A percentile compares a stretch with the other conserved stretches of the same genome.
Conservation (phyloP, 2,888 invertebrate species). For the Schizotus pectinicornis region DNA sequence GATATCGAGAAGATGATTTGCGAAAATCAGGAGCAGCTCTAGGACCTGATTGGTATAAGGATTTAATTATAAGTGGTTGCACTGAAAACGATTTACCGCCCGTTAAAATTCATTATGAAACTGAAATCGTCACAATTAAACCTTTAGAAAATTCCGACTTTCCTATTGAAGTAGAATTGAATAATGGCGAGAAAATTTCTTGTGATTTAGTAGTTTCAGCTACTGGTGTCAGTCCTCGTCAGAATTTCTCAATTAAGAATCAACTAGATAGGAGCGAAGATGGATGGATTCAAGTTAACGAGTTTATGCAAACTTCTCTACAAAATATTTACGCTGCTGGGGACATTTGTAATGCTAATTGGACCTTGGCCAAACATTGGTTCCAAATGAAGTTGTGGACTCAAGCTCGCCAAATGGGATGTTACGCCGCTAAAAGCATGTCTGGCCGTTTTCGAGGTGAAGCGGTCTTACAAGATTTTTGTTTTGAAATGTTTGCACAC, state of each 20-base stretch:
- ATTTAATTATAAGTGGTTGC: slow-evolving; percentile 66
- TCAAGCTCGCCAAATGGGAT: slow-evolving; percentile 97
- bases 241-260: slow-evolving; percentile 64
- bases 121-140: slow-evolving; percentile 61
- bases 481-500: slow-evolving; percentile 97
- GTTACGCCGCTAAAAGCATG: slow-evolving; percentile 93
- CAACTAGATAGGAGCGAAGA: slow-evolving; percentile 66
- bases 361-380: slow-evolving; percentile 83
- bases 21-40: slow-evolving; percentile 82
- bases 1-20: slow-evolving; percentile 68
- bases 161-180: slow-evolving; percentile 76
- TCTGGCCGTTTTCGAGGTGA: slow-evolving; percentile 66
- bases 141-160: slow-evolving; percentile 60
- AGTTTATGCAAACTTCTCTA: slow-evolving; percentile 82
- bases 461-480: slow-evolving; percentile 84
- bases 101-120: slow-evolving; percentile 67
- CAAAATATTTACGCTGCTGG: slow-evolving; percentile 91
- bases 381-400: slow-evolving; percentile 97
- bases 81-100: slow-evolving; percentile 48
- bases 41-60: slow-evolving; percentile 95
- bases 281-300: slow-evolving; percentile 86
- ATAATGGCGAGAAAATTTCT: slow-evolving; percentile 72
- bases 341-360: slow-evolving; percentile 87
- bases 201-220: slow-evolving; percentile 96
- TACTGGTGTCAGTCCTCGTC: slow-evolving; percentile 85